Base-by-base conservation (phyloP, 2,797 vertebrate genomes). In the Pyrocephalus nanus region DNA sequence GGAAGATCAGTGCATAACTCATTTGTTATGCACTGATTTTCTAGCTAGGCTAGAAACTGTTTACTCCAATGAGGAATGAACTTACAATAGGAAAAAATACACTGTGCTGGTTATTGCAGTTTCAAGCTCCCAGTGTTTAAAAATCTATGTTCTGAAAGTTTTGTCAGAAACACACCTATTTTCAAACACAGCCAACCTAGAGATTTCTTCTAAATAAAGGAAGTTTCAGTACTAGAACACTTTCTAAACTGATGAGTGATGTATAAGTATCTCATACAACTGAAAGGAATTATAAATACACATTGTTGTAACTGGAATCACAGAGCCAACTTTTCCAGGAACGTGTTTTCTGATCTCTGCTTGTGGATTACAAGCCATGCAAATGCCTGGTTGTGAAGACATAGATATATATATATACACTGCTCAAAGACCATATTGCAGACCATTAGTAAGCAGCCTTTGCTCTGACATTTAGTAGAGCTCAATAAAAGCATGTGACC, bases 401-500 rank as follows among this genome's bases (percentile, higher is more conserved):
- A 32, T 1, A 67, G 3, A 38, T 19, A 42, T 4, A 65, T 2
- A 62, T 1, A 53, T 0, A 62, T 1, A 65, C 8, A 32, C 15
- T 20, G 27, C 15, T 67, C 22, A 70, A 60, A 2, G 1, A 26
- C 2, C 8, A 50, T 12, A 30, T 38, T 55, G n/a, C 57, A 83
- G 25, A 47, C 60, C 32, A 60, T 53, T 11, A 61, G 17, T 32
- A 43, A 73, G 40, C 0, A 50, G 21, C 5, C 22, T 78, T 50
- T 16, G 8, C 26, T 58, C 45, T 72, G 23, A 36, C 20, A 70
- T 23, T 87, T 34, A 58, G 11, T 4, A n/a, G 11, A 45, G 43
- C 42, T 71, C 12, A 72, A 32, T 16, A 77, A 43, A 67, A 81
- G 34, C 27, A 50, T 0, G 5, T 13, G n/a, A 48, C 61, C 47